Conservation (phyloP, 53 echinoderm and acorn worm species). For the Temnopleurus reevesii region DNA sequence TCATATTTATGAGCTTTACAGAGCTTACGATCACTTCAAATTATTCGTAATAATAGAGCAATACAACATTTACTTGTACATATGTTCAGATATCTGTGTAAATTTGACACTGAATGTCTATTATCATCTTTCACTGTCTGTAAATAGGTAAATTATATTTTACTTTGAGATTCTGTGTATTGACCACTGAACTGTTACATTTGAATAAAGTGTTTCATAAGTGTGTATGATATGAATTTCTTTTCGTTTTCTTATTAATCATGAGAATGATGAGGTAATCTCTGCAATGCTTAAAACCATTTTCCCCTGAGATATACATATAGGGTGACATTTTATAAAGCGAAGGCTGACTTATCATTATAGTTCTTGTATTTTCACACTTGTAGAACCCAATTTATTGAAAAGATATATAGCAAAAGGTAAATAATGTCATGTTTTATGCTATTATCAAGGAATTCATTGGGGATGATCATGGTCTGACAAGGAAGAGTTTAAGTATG, state of each 20-base stretch:
- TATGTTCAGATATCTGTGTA: neutral
- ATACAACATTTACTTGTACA: neutral
- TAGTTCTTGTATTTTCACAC: too few relatives aligned
- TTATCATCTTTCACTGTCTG: neutral
- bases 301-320: neutral
- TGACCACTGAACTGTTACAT: neutral
- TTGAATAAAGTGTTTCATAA: constrained; percentile 29
- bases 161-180: neutral
- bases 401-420: too few relatives aligned
- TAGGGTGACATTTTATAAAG: neutral
- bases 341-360: too few relatives aligned
- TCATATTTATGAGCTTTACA: too few relatives aligned
- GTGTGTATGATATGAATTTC: neutral
- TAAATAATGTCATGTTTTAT: too few relatives aligned
- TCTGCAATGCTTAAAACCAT: neutral
- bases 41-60: too few relatives aligned
- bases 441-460: too few relatives aligned
- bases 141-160: constrained; percentile 14
- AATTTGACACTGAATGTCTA: neutral
- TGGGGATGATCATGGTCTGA: too few relatives aligned
- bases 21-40: too few relatives aligned
- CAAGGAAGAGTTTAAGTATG: too few relatives aligned
- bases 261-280: neutral
- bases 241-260: neutral
- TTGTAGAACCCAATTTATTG: too few relatives aligned